phyloP scores from a whole-genome alignment of 2,888 invertebrate genomes.

The Tinea trinotella region DNA sequence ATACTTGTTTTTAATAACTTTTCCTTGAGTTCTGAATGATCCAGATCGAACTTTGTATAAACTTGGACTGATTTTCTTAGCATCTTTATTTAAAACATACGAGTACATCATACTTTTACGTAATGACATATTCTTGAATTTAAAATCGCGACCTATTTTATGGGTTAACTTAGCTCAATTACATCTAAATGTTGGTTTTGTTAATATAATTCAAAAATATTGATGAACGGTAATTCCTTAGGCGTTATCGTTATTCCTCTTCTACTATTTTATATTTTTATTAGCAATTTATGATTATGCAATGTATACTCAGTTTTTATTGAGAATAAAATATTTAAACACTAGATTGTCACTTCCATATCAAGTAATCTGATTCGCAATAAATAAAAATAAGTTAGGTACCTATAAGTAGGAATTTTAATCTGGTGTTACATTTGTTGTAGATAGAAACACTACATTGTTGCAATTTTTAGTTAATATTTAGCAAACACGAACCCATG shows the following conservation, averaged over 20 bases:
- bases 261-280: neutral
- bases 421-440: neutral
- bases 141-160: neutral
- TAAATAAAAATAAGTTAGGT: constrained; percentile 1
- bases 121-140: neutral
- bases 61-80: neutral
- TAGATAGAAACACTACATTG: constrained; percentile 1
- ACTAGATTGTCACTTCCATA: neutral
- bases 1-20: neutral
- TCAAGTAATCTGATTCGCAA: neutral
- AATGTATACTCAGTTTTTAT: neutral
- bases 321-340: neutral
- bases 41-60: neutral
- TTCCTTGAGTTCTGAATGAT: neutral
- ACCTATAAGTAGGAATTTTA: neutral
- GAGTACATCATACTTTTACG: neutral
- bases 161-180: neutral
- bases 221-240: neutral
- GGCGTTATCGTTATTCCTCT: neutral
- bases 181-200: neutral
- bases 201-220: too few species aligned
- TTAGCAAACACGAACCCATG: constrained; percentile 9
- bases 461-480: neutral
- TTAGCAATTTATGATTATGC: neutral
- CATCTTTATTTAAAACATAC: neutral